A percentile compares a stretch with the other conserved stretches of the same genome.
Conservation (phyloP, 2,888 invertebrate species). For the Hymenopus coronatus region DNA sequence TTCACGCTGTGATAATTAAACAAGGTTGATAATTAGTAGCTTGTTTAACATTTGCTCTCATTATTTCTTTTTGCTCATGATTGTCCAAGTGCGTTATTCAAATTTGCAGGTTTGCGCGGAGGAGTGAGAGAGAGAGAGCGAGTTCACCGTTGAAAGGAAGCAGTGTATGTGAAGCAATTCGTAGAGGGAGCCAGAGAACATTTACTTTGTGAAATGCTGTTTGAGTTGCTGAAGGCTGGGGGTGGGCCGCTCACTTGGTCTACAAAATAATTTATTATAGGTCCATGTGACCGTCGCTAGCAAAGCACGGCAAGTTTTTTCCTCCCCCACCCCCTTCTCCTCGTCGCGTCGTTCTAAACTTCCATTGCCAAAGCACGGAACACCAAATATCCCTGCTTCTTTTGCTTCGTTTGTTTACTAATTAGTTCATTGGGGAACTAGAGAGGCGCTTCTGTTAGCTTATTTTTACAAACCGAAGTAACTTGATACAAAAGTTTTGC, state of each 20-base stretch:
- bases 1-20: neutral
- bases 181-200: neutral
- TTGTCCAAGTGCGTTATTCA: constrained; percentile 17
- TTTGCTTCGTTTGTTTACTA: constrained; percentile 10
- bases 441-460: neutral
- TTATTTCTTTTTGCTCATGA: constrained; percentile 6
- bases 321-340: too few relatives aligned
- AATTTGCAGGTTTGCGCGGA: neutral
- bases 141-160: neutral
- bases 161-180: neutral
- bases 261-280: constrained; percentile 18
- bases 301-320: neutral
- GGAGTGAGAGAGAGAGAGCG: neutral
- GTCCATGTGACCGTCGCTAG: constrained; percentile 5
- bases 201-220: constrained; percentile 19
- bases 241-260: neutral
- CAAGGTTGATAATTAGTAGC: constrained; percentile 9
- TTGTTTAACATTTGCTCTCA: constrained; percentile 11
- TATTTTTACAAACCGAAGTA: neutral
- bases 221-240: constrained; percentile 2
- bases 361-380: neutral
- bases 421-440: neutral
- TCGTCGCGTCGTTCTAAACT: neutral
- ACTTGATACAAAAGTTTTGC: neutral
- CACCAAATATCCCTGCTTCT: neutral